A percentile compares a stretch with the other conserved stretches of the same genome.
These are phyloP conservation scores for Beroe forskalii DNA, from an alignment of 37 sponge, comb jelly and placozoan species.

Conservation along the genomic window DNA sequence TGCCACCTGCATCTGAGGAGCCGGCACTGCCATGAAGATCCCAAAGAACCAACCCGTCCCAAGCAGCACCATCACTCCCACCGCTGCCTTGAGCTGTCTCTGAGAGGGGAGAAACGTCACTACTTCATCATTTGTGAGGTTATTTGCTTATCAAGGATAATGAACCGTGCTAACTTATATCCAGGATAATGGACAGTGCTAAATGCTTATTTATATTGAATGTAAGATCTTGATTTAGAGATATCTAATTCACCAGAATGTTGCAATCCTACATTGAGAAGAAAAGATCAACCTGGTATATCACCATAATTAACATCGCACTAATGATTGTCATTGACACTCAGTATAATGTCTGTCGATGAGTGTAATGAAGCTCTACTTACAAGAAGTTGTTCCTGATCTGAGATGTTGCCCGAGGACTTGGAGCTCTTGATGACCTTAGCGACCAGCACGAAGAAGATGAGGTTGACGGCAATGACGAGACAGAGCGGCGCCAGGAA, in stretches of 20 bases:
- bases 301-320: too few relatives aligned
- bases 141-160: background rate
- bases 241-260: too few relatives aligned
- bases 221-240: too few relatives aligned
- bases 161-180: too few relatives aligned
- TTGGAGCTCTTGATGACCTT: slow-evolving; percentile 62
- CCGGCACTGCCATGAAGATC: slow-evolving; percentile 41
- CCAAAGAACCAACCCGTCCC: slow-evolving; percentile 64
- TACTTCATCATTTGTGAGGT: background rate
- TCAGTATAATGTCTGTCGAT: too few relatives aligned
- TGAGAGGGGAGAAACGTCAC: too few relatives aligned
- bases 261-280: too few relatives aligned
- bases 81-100: slow-evolving; percentile 61
- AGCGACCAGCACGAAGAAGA: slow-evolving; percentile 58
- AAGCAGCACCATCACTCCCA: slow-evolving; percentile 57
- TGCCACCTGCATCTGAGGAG: slow-evolving; percentile 24
- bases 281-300: too few relatives aligned
- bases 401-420: slow-evolving; percentile 51
- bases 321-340: too few relatives aligned
- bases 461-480: slow-evolving; percentile 9
- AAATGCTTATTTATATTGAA: too few relatives aligned
- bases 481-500: slow-evolving; percentile 30
- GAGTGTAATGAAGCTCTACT: too few relatives aligned
- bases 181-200: too few relatives aligned
- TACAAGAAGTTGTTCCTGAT: slow-evolving; percentile 54